Conservation (phyloP, 2,888 invertebrate genomes). For the Rhodophaea formosa region DNA sequence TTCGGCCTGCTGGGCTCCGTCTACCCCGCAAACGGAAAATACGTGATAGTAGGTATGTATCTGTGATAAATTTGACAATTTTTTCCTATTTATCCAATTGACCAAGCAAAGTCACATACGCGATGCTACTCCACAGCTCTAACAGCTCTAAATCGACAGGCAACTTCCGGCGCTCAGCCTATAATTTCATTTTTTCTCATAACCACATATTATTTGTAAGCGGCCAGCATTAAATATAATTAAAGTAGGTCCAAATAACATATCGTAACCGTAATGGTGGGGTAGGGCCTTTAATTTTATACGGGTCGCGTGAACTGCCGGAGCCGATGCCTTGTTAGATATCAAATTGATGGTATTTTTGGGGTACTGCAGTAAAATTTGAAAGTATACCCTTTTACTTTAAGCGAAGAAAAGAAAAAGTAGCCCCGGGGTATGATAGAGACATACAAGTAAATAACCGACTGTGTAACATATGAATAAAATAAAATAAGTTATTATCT, state of each 20-base stretch:
- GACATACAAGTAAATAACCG: too few species aligned
- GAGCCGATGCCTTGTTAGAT: slow-evolving; percentile 46
- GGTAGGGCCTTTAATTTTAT: slow-evolving; percentile 44
- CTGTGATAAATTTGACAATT: too few species aligned
- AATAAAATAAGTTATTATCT: too few species aligned
- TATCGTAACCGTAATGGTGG: slow-evolving; percentile 41
- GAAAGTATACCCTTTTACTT: too few species aligned
- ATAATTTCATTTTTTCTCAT: slow-evolving; percentile 47
- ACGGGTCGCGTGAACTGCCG: slow-evolving; percentile 38
- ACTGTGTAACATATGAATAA: too few species aligned
- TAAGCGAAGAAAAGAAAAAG: too few species aligned
- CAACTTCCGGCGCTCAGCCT: slow-evolving; percentile 25
- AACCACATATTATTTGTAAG: slow-evolving; percentile 53
- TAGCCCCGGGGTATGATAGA: too few species aligned
- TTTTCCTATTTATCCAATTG: not conserved
- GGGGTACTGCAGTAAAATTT: slow-evolving; percentile 17
- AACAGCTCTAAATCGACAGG: not conserved
- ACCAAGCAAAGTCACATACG: not conserved
- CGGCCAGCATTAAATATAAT: slow-evolving; percentile 52
- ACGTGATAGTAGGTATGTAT: too few species aligned
- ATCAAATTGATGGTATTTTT: slow-evolving; percentile 24
- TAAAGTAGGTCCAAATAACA: slow-evolving; percentile 55
- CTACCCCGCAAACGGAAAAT: too few species aligned
- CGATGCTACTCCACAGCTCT: not conserved
- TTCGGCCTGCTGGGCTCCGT: too few species aligned